Conservation (phyloP, 2,797 vertebrate species). For the Macropus fuliginosus region DNA sequence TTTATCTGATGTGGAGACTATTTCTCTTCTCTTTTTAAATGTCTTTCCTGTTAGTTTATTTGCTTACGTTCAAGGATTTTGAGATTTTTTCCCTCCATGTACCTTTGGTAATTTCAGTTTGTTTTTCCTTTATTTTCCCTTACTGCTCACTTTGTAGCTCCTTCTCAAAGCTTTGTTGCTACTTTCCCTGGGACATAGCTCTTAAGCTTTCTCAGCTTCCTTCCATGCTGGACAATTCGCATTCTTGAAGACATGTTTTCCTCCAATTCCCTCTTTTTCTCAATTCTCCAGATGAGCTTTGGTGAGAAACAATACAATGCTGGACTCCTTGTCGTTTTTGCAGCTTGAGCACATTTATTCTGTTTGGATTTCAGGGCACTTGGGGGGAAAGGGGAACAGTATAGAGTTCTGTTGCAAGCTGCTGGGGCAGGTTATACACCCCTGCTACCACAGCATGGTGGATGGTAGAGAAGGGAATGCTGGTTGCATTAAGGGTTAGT, state of each 20-base stretch:
- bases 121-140: not conserved
- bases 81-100: not conserved
- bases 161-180: not conserved
- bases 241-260: not conserved
- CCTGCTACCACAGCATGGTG: not conserved
- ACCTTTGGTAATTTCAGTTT: not conserved
- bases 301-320: not conserved
- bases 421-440: not conserved
- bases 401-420: not conserved
- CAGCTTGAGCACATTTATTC: not conserved
- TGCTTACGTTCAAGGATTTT: not conserved
- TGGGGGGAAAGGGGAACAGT: not conserved
- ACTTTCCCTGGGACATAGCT: not conserved
- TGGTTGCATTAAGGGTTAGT: not conserved
- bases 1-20: not conserved
- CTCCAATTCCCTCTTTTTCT: not conserved
- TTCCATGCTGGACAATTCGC: not conserved
- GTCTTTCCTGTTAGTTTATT: not conserved
- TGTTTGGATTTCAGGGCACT: not conserved
- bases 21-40: not conserved
- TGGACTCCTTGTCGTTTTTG: not conserved
- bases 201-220: not conserved
- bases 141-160: not conserved
- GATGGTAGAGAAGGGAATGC: not conserved
- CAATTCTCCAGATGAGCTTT: not conserved